Conservation (phyloP, 1,140 invertebrate species). For the Drosophila seguyi region DNA sequence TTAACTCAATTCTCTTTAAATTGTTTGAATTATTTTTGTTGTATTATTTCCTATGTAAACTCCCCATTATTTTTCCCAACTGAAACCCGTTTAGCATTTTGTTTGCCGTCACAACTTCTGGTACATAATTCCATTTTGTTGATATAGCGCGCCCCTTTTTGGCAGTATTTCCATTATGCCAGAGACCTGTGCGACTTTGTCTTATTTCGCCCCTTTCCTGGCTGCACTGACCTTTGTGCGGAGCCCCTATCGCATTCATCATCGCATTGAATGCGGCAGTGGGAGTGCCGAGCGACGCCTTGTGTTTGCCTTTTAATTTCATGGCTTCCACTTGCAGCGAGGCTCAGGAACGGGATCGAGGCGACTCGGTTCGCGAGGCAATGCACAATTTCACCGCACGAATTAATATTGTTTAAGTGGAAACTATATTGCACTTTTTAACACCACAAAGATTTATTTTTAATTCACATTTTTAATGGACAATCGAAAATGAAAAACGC, state of each 20-base stretch:
- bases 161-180: constrained; percentile 35
- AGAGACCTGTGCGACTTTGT: constrained; percentile 55
- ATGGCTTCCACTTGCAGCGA: constrained; percentile 12
- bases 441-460: constrained; percentile 27
- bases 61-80: background rate
- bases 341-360: background rate
- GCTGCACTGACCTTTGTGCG: constrained; percentile 67
- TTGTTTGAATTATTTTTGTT: background rate
- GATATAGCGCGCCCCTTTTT: constrained; percentile 34
- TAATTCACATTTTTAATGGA: constrained; percentile 35
- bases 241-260: constrained; percentile 62
- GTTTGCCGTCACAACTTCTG: constrained; percentile 23
- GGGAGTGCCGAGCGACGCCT: constrained; percentile 70
- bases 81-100: constrained; percentile 1
- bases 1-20: background rate
- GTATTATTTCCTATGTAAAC: no score
- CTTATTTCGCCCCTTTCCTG: constrained; percentile 48
- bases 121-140: constrained; percentile 42
- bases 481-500: constrained; percentile 24
- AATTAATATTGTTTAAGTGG: constrained; percentile 5
- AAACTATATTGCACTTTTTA: constrained; percentile 22
- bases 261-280: constrained; percentile 59
- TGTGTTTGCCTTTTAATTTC: constrained; percentile 69
- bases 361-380: background rate
- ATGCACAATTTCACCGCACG: constrained; percentile 29